A percentile compares a stretch with the other conserved stretches of the same genome.
phyloP scores from a whole-genome alignment of 2,888 invertebrate genomes.

The Onthophagus sagittarius region DNA sequence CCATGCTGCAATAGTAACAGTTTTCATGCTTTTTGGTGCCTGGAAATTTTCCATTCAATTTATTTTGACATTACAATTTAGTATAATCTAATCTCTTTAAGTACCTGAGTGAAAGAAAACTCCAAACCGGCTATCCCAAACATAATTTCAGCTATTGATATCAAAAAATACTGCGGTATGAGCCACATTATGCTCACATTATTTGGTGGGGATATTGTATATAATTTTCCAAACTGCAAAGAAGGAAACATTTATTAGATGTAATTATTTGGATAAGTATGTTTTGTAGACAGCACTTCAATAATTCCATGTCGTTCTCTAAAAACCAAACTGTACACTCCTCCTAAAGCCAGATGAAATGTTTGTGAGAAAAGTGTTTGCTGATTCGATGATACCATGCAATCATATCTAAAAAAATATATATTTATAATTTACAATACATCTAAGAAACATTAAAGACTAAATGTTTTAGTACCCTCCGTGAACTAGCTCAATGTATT shows the following conservation, averaged over 20 bases:
- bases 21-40: slow-evolving; percentile 81
- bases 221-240: slow-evolving; percentile 53
- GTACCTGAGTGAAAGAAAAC: slow-evolving; percentile 77
- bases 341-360: slow-evolving; percentile 45
- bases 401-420: slow-evolving; percentile 39
- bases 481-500: slow-evolving; percentile 58
- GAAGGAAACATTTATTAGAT: not conserved
- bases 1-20: slow-evolving; percentile 82
- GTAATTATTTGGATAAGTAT: not conserved
- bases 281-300: slow-evolving; percentile 38
- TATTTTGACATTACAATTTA: slow-evolving; percentile 31
- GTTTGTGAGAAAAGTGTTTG: slow-evolving; percentile 31
- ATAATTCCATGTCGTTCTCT: slow-evolving; percentile 42
- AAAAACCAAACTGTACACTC: slow-evolving; percentile 57
- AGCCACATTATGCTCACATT: slow-evolving; percentile 68
- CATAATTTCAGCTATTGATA: slow-evolving; percentile 78
- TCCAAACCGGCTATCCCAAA: slow-evolving; percentile 79
- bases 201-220: slow-evolving; percentile 62
- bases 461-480: slow-evolving; percentile 50
- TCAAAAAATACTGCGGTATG: slow-evolving; percentile 74
- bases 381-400: slow-evolving; percentile 34
- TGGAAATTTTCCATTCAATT: slow-evolving; percentile 38
- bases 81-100: not conserved
- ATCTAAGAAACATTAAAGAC: not conserved
- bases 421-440: not conserved